phyloP scores from a whole-genome alignment of 1,140 invertebrate species.

The Tetramorium parvispinum region DNA sequence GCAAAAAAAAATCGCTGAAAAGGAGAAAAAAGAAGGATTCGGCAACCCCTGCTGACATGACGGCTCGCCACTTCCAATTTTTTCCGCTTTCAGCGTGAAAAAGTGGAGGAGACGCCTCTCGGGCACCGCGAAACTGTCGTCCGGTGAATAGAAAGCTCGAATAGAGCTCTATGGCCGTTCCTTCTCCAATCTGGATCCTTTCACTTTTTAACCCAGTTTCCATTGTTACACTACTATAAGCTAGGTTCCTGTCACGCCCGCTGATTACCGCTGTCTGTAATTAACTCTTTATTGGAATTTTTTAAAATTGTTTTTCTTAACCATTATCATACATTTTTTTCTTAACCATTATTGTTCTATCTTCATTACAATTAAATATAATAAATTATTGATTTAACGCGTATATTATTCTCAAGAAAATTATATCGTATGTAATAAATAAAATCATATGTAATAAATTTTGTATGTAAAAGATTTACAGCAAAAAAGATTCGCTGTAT shows the following conservation, averaged over 20 bases:
- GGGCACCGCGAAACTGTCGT: constrained; percentile 10
- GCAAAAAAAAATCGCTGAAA: background rate
- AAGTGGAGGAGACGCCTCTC: background rate
- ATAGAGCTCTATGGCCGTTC: constrained; percentile 55
- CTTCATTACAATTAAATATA: background rate
- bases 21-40: background rate
- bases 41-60: background rate
- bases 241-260: constrained; percentile 66
- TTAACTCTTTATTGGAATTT: constrained; percentile 32
- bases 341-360: background rate
- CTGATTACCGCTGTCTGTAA: constrained; percentile 46
- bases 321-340: background rate
- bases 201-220: constrained; percentile 84
- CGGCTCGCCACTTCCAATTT: background rate
- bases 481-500: background rate
- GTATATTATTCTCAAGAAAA: constrained; percentile 1
- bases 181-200: constrained; percentile 75
- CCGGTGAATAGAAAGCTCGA: constrained; percentile 50
- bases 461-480: background rate
- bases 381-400: background rate
- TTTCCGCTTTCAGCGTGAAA: background rate
- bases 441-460: background rate
- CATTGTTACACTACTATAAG: constrained; percentile 71
- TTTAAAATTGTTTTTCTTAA: background rate
- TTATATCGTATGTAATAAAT: background rate